phyloP scores from a whole-genome alignment of 2,888 invertebrate genomes.

The Dynastes maya region DNA sequence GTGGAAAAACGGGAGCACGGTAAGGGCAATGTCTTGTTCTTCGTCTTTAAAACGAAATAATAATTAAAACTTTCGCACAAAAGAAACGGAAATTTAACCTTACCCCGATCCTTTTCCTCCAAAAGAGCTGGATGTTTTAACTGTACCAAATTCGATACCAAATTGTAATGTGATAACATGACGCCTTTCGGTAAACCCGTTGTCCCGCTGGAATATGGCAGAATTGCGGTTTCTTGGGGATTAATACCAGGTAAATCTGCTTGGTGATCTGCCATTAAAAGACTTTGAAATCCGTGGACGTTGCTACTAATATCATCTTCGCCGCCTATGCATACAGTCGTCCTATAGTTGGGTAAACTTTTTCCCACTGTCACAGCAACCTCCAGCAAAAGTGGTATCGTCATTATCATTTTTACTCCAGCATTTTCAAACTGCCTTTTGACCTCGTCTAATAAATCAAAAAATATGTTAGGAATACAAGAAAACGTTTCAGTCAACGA shows the following conservation, averaged over 20 bases:
- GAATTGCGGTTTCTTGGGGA: slow-evolving; percentile 73
- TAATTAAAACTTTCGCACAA: slow-evolving; percentile 20
- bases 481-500: neutral
- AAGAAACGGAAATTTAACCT: slow-evolving; percentile 9
- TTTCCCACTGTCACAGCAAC: slow-evolving; percentile 74
- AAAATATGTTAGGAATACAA: slow-evolving; percentile 37
- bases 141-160: slow-evolving; percentile 71
- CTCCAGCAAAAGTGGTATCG: slow-evolving; percentile 78
- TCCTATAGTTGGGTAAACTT: slow-evolving; percentile 74
- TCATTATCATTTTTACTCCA: slow-evolving; percentile 77
- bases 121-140: slow-evolving; percentile 63
- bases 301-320: slow-evolving; percentile 72
- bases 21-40: slow-evolving; percentile 71
- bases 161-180: slow-evolving; percentile 80
- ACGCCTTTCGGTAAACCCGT: slow-evolving; percentile 89
- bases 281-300: slow-evolving; percentile 67
- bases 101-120: slow-evolving; percentile 60
- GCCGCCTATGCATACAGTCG: slow-evolving; percentile 78
- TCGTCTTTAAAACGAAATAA: slow-evolving; percentile 45
- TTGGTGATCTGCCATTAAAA: slow-evolving; percentile 66
- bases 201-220: slow-evolving; percentile 83
- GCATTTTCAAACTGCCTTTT: slow-evolving; percentile 77
- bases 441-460: slow-evolving; percentile 74
- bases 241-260: slow-evolving; percentile 70
- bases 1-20: slow-evolving; percentile 85